Evolutionary conservation across 2,797 vertebrate species (phyloP).

Genomic region (Schizopygopsis malacanthus): DNA sequence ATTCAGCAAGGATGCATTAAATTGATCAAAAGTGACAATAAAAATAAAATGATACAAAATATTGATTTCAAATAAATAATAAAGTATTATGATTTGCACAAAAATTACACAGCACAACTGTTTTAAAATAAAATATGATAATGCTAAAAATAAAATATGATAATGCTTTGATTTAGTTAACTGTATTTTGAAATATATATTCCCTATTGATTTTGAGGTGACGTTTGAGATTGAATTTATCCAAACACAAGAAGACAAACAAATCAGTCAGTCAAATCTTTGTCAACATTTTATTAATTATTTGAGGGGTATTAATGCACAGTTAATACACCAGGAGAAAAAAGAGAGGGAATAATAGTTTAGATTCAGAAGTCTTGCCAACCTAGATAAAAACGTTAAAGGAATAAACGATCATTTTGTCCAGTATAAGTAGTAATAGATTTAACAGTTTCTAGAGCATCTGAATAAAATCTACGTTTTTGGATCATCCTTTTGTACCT

Average conservation of each 20-base stretch:
- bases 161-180: not conserved
- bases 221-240: not conserved
- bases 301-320: constrained; percentile 83
- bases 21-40: not conserved
- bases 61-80: not conserved
- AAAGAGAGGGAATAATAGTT: constrained; percentile 77
- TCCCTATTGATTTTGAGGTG: not conserved
- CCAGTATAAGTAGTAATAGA: constrained; percentile 56
- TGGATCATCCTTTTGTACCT: constrained; percentile 37
- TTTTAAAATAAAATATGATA: not conserved
- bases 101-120: not conserved
- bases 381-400: constrained; percentile 68
- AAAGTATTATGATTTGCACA: not conserved
- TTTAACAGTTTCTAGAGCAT: constrained; percentile 27
- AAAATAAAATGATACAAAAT: not conserved
- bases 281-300: constrained; percentile 85
- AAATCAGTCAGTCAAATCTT: constrained; percentile 32
- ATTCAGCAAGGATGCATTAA: not conserved
- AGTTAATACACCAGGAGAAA: constrained; percentile 81
- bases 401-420: constrained; percentile 52
- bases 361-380: constrained; percentile 69
- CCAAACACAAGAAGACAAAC: not conserved
- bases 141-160: not conserved
- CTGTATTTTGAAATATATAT: not conserved
- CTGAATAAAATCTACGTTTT: constrained; percentile 39